Evolutionary conservation across 2,888 invertebrate species (phyloP).

Genomic region (Drosophila yooni): DNA sequence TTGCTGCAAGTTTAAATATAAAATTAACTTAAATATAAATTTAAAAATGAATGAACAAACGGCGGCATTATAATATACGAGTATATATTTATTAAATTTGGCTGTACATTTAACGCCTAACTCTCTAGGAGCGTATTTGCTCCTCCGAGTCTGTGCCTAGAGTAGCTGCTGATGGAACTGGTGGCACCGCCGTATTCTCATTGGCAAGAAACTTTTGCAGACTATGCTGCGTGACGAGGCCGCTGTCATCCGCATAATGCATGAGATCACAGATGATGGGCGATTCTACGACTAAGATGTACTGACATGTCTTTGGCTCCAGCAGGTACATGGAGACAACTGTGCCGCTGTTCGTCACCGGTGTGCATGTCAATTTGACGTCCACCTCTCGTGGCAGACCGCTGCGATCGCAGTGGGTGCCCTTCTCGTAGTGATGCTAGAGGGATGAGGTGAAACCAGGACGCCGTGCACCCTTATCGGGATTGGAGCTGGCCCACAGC

Average conservation of each 20-base stretch:
- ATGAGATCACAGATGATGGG: constrained; percentile 94
- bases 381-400: constrained; percentile 93
- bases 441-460: constrained; percentile 89
- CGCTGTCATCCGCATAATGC: constrained; percentile 92
- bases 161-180: constrained; percentile 16
- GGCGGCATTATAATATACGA: background rate
- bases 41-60: background rate
- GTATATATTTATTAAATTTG: constrained; percentile 13
- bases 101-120: constrained; percentile 3
- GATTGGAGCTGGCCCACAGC: constrained; percentile 93
- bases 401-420: constrained; percentile 94
- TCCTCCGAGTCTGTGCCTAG: constrained; percentile 47
- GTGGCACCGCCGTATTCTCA: constrained; percentile 26
- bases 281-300: constrained; percentile 97
- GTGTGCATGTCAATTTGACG: constrained; percentile 92
- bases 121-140: constrained; percentile 57
- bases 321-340: constrained; percentile 94
- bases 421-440: constrained; percentile 94
- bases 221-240: constrained; percentile 86
- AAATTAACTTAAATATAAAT: background rate
- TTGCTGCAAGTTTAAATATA: background rate
- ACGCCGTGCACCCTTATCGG: constrained; percentile 90
- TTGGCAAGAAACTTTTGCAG: constrained; percentile 50
- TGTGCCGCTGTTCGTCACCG: constrained; percentile 89
- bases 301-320: constrained; percentile 97